Conservation (phyloP, 2,113 vertebrate species). For the Clarias batrachus region DNA sequence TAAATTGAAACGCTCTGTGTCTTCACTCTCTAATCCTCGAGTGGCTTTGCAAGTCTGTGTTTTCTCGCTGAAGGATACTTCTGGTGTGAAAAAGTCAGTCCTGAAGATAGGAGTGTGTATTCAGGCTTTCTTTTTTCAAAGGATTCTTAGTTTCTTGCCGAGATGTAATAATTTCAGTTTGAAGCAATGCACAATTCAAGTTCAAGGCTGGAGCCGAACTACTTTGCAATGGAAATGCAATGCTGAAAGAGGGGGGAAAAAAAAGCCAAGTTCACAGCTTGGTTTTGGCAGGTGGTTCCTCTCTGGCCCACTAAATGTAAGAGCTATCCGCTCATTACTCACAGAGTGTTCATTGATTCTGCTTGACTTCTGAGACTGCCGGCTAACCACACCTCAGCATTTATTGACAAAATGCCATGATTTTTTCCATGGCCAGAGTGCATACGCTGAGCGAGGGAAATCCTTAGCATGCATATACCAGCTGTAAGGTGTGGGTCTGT, state of each 20-base stretch:
- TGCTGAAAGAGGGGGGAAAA: background rate
- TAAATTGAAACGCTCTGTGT: conserved; percentile 17
- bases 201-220: background rate
- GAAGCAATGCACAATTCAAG: conserved; percentile 18
- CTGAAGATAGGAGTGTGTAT: conserved; percentile 11
- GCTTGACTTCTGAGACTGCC: conserved; percentile 50
- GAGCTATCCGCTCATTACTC: conserved; percentile 67
- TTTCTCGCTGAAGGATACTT: conserved; percentile 30
- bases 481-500: background rate
- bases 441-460: conserved; percentile 18
- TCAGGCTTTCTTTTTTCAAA: background rate
- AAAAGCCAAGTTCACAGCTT: conserved; percentile 16
- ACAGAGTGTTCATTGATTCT: conserved; percentile 73
- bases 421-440: conserved; percentile 33
- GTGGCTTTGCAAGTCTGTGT: conserved; percentile 3
- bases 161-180: conserved; percentile 30
- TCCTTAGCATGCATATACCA: conserved; percentile 14
- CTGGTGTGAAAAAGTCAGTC: conserved; percentile 6
- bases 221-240: conserved; percentile 38
- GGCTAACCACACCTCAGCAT: conserved; percentile 57
- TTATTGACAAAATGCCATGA: conserved; percentile 64
- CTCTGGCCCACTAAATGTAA: conserved; percentile 57
- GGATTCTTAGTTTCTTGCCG: background rate
- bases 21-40: conserved; percentile 16
- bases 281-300: conserved; percentile 59